Percentiles rank a stretch among this genome's conserved stretches.
phyloP scores from a whole-genome alignment of 2,797 vertebrate species.

The Sebastes hopkinsi region DNA sequence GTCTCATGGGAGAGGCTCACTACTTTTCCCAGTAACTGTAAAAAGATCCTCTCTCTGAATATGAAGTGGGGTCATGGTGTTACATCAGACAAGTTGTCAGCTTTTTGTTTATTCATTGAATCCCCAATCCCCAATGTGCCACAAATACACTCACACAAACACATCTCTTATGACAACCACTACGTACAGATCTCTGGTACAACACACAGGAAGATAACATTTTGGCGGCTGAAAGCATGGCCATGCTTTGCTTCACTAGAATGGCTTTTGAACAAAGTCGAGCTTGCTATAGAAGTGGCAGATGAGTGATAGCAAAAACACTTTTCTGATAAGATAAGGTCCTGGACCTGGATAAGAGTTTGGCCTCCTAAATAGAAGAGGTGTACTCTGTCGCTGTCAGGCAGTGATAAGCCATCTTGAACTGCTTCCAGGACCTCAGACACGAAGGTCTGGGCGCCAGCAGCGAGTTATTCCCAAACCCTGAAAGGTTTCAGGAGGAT shows the following conservation, averaged over 20 bases:
- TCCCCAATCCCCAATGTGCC: slow-evolving; percentile 77
- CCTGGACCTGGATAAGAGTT: slow-evolving; percentile 75
- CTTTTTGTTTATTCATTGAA: slow-evolving; percentile 84
- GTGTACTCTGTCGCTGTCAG: slow-evolving; percentile 66
- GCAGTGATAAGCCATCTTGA: slow-evolving; percentile 73
- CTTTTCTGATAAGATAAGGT: slow-evolving; percentile 75
- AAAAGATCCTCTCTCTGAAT: slow-evolving; percentile 77
- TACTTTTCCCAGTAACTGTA: slow-evolving; percentile 81
- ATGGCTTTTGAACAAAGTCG: slow-evolving; percentile 70
- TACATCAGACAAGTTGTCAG: slow-evolving; percentile 84
- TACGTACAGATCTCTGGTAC: slow-evolving; percentile 67
- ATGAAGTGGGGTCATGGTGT: slow-evolving; percentile 81
- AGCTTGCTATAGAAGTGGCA: slow-evolving; percentile 56
- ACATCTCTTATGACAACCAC: slow-evolving; percentile 79
- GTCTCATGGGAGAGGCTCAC: slow-evolving; percentile 72
- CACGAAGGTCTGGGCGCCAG: slow-evolving; percentile 48
- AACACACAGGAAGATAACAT: slow-evolving; percentile 60
- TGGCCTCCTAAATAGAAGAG: slow-evolving; percentile 59
- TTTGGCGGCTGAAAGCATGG: slow-evolving; percentile 52
- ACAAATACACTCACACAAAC: slow-evolving; percentile 75
- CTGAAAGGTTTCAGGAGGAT: slow-evolving; percentile 41
- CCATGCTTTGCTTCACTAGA: slow-evolving; percentile 56
- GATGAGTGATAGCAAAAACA: slow-evolving; percentile 62
- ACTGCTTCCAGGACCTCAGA: slow-evolving; percentile 66
- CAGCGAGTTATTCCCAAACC: slow-evolving; percentile 50